These are phyloP conservation scores for Manduca sexta DNA, from an alignment of 1,140 invertebrate species.

Conservation along the genomic window DNA sequence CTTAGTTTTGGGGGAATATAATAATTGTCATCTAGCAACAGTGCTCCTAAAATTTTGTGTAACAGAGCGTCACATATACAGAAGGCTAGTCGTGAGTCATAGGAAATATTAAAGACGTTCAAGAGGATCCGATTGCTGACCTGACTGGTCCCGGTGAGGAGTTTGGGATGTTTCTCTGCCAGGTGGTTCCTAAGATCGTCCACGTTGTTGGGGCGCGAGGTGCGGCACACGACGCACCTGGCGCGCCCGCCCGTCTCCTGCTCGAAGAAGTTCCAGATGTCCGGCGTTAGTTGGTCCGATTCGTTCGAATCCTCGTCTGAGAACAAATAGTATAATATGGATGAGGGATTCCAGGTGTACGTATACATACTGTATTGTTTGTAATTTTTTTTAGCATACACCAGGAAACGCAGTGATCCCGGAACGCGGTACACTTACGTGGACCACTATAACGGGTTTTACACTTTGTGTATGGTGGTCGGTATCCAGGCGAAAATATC, in stretches of 20 bases:
- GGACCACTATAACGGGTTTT: too few relatives aligned
- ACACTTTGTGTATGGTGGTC: too few relatives aligned
- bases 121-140: too few relatives aligned
- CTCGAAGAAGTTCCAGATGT: slow-evolving; percentile 24
- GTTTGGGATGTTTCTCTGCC: slow-evolving; percentile 12
- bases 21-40: too few relatives aligned
- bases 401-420: too few relatives aligned
- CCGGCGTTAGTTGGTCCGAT: background rate
- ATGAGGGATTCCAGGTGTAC: background rate
- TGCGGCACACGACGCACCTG: slow-evolving; percentile 16
- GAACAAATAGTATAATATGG: background rate
- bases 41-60: too few relatives aligned
- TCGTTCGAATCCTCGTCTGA: slow-evolving; percentile 5
- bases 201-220: background rate
- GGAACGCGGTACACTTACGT: too few relatives aligned
- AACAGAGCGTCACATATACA: too few relatives aligned
- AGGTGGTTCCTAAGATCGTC: slow-evolving; percentile 13
- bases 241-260: slow-evolving; percentile 14
- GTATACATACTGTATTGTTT: background rate
- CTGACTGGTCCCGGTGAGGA: background rate
- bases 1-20: too few relatives aligned
- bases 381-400: background rate
- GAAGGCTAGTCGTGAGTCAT: too few relatives aligned
- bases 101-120: too few relatives aligned
- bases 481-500: too few relatives aligned